These are phyloP conservation scores for Morone chrysops DNA, from an alignment of 2,113 vertebrate genomes.

Conservation along the genomic window DNA sequence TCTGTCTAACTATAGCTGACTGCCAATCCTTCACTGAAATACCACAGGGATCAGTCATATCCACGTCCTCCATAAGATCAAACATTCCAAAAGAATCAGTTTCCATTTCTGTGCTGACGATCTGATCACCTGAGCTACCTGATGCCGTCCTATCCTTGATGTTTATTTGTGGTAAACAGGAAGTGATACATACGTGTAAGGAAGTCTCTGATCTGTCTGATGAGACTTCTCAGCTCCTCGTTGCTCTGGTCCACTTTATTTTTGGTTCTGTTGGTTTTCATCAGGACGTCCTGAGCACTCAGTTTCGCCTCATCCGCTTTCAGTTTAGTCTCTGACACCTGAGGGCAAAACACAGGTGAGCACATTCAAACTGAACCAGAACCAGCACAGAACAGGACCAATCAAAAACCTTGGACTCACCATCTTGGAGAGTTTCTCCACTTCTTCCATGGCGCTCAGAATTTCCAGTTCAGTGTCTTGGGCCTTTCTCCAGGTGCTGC, in stretches of 20 bases:
- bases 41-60: too few relatives aligned
- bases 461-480: conserved; percentile 92
- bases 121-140: too few relatives aligned
- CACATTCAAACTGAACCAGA: background rate
- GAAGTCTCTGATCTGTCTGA: conserved; percentile 95
- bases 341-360: conserved; percentile 19
- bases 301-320: conserved; percentile 93
- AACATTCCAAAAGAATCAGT: too few relatives aligned
- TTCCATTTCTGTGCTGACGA: too few relatives aligned
- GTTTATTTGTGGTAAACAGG: background rate
- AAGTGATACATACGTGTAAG: conserved; percentile 88
- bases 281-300: conserved; percentile 89
- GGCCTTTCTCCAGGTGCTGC: conserved; percentile 88
- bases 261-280: conserved; percentile 93
- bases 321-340: conserved; percentile 94
- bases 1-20: too few relatives aligned
- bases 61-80: too few relatives aligned
- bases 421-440: conserved; percentile 95
- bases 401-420: conserved; percentile 77
- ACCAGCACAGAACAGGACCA: background rate
- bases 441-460: conserved; percentile 90
- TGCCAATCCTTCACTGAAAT: too few relatives aligned
- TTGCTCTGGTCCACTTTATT: conserved; percentile 92
- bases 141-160: background rate
- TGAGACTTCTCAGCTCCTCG: conserved; percentile 91